A percentile compares a stretch with the other conserved stretches of the same genome.
phyloP scores from a whole-genome alignment of 2,113 vertebrate species.

The Oreotrochilus melanogaster region DNA sequence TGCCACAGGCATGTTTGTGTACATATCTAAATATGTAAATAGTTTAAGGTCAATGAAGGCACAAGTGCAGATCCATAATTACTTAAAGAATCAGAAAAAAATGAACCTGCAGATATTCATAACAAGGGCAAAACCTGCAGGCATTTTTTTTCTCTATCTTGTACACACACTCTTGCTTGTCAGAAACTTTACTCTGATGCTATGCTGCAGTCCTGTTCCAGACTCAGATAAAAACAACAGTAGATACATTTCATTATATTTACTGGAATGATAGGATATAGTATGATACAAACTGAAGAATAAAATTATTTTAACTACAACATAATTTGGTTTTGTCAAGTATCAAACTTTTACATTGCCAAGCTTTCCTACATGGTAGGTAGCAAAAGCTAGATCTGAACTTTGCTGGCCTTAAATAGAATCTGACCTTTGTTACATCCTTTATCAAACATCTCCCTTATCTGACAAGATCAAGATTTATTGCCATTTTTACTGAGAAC shows the following conservation, averaged over 20 bases:
- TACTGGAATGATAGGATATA: background rate
- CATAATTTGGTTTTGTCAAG: background rate
- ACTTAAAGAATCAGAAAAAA: background rate
- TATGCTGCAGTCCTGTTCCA: background rate
- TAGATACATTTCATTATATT: background rate
- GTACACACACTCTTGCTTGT: background rate
- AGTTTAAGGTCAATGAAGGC: background rate
- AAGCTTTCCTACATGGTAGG: background rate
- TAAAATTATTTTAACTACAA: background rate
- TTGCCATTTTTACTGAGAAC: background rate
- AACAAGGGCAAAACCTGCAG: background rate
- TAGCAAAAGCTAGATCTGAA: background rate
- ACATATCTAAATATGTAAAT: background rate
- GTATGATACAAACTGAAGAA: background rate
- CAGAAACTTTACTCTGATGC: background rate
- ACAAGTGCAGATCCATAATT: background rate
- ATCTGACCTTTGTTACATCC: background rate
- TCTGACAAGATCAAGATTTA: background rate
- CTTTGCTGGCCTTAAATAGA: background rate
- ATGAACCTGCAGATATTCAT: background rate
- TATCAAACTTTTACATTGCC: background rate
- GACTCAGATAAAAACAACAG: background rate
- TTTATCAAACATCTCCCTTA: background rate
- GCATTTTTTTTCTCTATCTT: background rate
- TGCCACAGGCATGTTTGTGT: background rate